Conservation (phyloP, 2,113 vertebrate species). For the Clarias batrachus region DNA sequence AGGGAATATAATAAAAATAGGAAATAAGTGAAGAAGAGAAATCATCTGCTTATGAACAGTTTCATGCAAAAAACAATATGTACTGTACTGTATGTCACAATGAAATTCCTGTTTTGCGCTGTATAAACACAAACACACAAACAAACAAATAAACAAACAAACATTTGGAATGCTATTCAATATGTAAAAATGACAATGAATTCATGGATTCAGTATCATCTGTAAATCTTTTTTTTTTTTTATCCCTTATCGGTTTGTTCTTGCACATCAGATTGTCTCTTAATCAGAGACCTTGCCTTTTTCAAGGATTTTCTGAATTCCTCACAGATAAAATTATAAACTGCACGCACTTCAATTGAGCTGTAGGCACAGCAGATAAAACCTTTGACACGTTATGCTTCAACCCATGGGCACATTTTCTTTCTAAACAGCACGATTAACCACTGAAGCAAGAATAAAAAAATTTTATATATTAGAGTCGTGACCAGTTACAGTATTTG, state of each 20-base stretch:
- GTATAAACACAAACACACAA: background rate
- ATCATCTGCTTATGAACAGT: background rate
- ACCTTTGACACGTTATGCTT: background rate
- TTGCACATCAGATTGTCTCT: background rate
- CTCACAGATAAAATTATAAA: background rate
- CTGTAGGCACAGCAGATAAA: background rate
- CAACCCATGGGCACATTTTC: background rate
- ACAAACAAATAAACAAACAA: background rate
- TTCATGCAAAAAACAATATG: background rate
- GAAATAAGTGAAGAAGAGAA: background rate
- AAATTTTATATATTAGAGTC: background rate
- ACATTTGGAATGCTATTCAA: background rate
- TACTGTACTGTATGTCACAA: background rate
- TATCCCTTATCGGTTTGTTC: background rate
- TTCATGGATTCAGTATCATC: background rate
- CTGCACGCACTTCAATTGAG: background rate
- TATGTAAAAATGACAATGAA: background rate
- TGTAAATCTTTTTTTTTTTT: background rate
- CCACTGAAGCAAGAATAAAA: background rate
- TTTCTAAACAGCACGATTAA: background rate
- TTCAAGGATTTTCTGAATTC: background rate
- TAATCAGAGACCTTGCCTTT: background rate
- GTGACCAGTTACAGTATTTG: background rate
- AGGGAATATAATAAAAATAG: background rate
- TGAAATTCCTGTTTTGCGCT: background rate